A percentile compares a stretch with the other conserved stretches of the same genome.
These are phyloP conservation scores for Phyllopteryx taeniolatus DNA, from an alignment of 2,113 vertebrate species.

Conservation along the genomic window DNA sequence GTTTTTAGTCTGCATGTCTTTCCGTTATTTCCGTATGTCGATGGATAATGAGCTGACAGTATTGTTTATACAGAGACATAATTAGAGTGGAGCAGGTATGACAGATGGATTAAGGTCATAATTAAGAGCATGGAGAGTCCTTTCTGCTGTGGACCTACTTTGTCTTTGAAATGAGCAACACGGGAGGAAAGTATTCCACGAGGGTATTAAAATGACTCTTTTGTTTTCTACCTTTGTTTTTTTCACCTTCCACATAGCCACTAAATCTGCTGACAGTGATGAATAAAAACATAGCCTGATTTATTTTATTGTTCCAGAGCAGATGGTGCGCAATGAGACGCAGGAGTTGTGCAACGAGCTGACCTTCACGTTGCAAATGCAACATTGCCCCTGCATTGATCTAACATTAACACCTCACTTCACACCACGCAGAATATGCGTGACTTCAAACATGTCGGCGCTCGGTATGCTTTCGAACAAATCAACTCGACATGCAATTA, in stretches of 20 bases:
- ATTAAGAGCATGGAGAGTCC: conserved; percentile 57
- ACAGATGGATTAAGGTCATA: conserved; percentile 68
- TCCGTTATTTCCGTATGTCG: conserved; percentile 44
- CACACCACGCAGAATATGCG: conserved; percentile 50
- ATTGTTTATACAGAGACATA: conserved; percentile 56
- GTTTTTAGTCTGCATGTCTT: conserved; percentile 55
- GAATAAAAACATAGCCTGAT: conserved; percentile 34
- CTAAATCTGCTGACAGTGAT: conserved; percentile 25
- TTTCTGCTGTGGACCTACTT: conserved; percentile 55
- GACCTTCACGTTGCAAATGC: conserved; percentile 67
- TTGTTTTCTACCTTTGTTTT: background rate
- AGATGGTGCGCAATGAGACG: conserved; percentile 58
- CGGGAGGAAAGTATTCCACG: conserved; percentile 39
- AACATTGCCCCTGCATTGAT: conserved; percentile 61
- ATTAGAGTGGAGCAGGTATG: conserved; percentile 65
- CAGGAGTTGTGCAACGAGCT: conserved; percentile 32
- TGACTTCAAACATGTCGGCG: conserved; percentile 49
- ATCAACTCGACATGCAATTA: conserved; percentile 72
- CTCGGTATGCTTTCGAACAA: conserved; percentile 53
- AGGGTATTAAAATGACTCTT: conserved; percentile 39
- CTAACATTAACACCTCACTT: conserved; percentile 61
- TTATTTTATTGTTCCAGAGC: conserved; percentile 59
- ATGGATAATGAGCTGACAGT: conserved; percentile 38
- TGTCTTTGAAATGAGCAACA: conserved; percentile 55
- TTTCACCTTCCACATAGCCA: background rate